Conservation (phyloP, 1,140 invertebrate species). For the Cyclina sinensis region DNA sequence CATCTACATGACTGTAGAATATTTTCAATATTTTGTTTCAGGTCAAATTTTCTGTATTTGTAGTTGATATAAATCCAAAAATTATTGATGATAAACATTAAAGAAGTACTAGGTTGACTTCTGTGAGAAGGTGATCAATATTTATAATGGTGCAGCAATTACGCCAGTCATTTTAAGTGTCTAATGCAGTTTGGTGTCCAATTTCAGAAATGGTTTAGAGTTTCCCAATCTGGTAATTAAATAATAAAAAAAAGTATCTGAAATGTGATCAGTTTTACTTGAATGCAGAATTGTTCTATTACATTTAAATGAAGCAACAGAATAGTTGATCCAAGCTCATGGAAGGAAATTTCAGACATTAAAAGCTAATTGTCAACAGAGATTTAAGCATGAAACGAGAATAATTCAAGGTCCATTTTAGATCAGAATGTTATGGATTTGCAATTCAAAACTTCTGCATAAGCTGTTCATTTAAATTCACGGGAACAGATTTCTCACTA, state of each 20-base stretch:
- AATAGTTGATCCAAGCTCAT: neutral
- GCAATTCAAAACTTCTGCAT: neutral
- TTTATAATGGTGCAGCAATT: neutral
- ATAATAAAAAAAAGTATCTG: neutral
- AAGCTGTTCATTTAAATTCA: neutral
- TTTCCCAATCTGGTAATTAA: neutral
- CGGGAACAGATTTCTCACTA: neutral
- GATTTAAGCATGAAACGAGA: too few relatives aligned
- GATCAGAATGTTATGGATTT: neutral
- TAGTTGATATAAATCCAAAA: too few relatives aligned
- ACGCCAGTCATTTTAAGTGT: neutral
- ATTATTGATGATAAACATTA: too few relatives aligned
- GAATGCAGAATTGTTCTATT: too few relatives aligned
- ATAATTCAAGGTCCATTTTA: neutral
- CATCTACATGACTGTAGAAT: too few relatives aligned
- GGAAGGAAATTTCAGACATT: neutral
- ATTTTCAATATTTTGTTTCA: too few relatives aligned
- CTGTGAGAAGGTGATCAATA: constrained; percentile 3
- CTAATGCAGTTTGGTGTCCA: neutral
- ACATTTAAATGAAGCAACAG: too few relatives aligned
- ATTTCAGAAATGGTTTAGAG: neutral
- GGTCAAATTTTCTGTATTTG: too few relatives aligned
- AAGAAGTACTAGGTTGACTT: too few relatives aligned
- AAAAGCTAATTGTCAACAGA: neutral
- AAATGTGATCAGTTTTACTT: too few relatives aligned